Conservation (phyloP, 2,888 invertebrate genomes). For the Macrophya alboannulata region DNA sequence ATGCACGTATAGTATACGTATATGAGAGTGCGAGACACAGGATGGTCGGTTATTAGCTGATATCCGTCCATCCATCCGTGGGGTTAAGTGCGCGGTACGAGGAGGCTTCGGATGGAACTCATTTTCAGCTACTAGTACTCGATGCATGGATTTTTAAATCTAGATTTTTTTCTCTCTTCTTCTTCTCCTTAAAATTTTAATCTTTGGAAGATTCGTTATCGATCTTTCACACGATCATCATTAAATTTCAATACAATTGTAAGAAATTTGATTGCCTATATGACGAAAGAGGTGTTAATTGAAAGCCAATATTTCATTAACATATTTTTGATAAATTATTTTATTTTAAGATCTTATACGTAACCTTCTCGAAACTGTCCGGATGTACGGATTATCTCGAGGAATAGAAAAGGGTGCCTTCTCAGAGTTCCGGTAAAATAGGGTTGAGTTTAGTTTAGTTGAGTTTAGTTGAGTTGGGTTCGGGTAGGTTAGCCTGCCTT, state of each 20-base stretch:
- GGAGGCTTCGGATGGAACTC: constrained; percentile 8
- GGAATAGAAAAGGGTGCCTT: not conserved
- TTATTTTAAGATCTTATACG: not conserved
- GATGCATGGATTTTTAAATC: not conserved
- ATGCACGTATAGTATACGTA: not conserved
- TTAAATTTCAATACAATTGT: too few relatives aligned
- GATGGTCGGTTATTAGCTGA: constrained; percentile 57
- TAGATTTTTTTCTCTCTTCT: not conserved
- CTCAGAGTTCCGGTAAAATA: constrained; percentile 11
- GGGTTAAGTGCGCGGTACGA: constrained; percentile 26
- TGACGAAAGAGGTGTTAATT: not conserved
- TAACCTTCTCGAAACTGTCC: not conserved
- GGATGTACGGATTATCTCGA: not conserved
- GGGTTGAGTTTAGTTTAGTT: not conserved
- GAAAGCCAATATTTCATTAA: not conserved
- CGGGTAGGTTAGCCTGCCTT: not conserved
- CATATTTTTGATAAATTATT: not conserved
- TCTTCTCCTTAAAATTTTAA: not conserved
- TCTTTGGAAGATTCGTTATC: too few relatives aligned
- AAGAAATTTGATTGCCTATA: too few relatives aligned
- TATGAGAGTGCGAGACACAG: constrained; percentile 49
- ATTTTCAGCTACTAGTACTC: constrained; percentile 17
- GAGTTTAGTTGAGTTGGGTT: constrained; percentile 1
- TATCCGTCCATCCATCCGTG: constrained; percentile 51
- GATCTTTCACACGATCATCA: too few relatives aligned